These are phyloP conservation scores for Caenorhabditis sulstoni DNA, from an alignment of 2,888 invertebrate species.

Conservation along the genomic window DNA sequence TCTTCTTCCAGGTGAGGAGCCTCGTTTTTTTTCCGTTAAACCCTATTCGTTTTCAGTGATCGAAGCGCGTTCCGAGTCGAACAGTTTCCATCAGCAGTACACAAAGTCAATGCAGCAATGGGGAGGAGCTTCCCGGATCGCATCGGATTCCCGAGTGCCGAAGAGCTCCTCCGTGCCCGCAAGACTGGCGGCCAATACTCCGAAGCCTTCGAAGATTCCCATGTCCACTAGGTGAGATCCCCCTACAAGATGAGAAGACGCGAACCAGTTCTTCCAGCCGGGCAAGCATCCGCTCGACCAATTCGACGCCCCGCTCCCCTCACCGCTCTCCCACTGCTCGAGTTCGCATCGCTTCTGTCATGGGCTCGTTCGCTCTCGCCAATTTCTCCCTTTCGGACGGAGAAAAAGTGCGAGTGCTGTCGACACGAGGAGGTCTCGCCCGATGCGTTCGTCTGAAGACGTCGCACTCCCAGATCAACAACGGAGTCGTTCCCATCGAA, in stretches of 20 bases:
- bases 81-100: constrained; percentile 1
- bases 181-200: constrained; percentile 58
- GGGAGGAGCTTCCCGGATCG: constrained; percentile 66
- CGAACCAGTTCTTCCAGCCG: constrained; percentile 9
- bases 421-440: constrained; percentile 64
- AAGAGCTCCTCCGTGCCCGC: constrained; percentile 79
- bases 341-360: constrained; percentile 43
- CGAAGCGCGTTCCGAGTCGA: constrained; percentile 30
- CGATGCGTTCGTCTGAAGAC: constrained; percentile 60
- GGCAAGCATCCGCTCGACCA: constrained; percentile 16
- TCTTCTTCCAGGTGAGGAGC: constrained; percentile 85
- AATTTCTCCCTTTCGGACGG: constrained; percentile 60
- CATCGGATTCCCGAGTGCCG: constrained; percentile 79
- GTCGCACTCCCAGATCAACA: constrained; percentile 33
- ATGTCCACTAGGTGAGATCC: constrained; percentile 49
- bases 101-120: constrained; percentile 70
- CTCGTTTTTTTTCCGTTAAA: constrained; percentile 83
- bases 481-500: constrained; percentile 62
- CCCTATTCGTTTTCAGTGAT: constrained; percentile 23
- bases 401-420: constrained; percentile 71
- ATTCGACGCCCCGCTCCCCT: constrained; percentile 27
- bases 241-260: too few species aligned
- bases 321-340: constrained; percentile 15
- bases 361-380: constrained; percentile 26
- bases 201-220: constrained; percentile 62